Evolutionary conservation across 2,888 invertebrate genomes (phyloP), one percentile per base, ranked within the genome.

Genomic region (Diplazon laetatorius): DNA sequence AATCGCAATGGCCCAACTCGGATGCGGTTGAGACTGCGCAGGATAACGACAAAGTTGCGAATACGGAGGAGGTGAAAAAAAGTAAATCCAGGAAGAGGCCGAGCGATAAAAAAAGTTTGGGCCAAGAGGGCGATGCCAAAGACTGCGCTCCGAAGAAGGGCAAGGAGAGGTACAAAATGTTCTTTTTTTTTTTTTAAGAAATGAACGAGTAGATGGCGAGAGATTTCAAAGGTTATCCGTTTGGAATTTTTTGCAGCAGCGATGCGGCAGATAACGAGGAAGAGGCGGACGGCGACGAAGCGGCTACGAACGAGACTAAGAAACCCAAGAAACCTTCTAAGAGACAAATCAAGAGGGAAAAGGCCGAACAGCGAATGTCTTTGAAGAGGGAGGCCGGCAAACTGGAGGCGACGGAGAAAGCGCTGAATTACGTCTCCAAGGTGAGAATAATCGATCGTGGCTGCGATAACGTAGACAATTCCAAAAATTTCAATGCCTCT

Each of bases 271-370:
- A 69, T 5, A 76, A 81, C 16, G 92, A 84, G 30, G 78, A 81
- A 48, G 79, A 91, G 12, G 84, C 82, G 25, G 80, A 76, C 10
- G 83, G 87, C 16, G 83, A 84, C 6, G 80, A 84, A 50, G 85
- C 83, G 4, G 80, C 62, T n/a, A 79, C 80, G 35, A 75, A 82
- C 35, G 65, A 75, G 62, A 73, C 81, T 9, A 82, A 84, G 74
- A 70, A 65, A 18, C 87, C 89, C 16, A 90, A 90, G 50, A 91
- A 93, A 82, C 92, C 93, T 82, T 95, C 95, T 0, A 94, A 93
- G 69, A 92, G 95, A 1, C 93, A 94, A 85, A 91, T 93, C 83
- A 96, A 95, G 87, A 93, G 92, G 80, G 93, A 94, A 87, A 95
- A 93, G 85, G 92, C 93, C 85, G 92, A 93, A 25, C 90, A 94